These are phyloP conservation scores for Rhyacophila brunnea DNA, from an alignment of 1,140 invertebrate genomes.

Conservation along the genomic window DNA sequence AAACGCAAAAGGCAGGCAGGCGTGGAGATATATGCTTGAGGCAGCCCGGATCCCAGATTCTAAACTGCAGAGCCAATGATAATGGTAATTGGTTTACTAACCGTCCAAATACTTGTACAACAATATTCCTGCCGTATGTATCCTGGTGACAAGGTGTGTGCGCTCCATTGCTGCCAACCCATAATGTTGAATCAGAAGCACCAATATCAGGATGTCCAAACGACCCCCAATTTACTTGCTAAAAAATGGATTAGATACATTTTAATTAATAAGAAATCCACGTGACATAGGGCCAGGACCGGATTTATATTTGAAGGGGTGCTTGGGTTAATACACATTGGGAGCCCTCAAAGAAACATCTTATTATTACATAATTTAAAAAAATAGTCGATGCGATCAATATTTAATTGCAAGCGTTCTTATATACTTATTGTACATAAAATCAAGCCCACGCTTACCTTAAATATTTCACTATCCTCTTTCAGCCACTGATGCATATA, in stretches of 20 bases:
- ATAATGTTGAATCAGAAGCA: slow-evolving; percentile 76
- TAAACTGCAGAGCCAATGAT: too few relatives aligned
- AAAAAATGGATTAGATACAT: slow-evolving; percentile 30
- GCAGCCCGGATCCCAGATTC: too few relatives aligned
- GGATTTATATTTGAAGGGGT: too few relatives aligned
- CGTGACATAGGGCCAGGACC: too few relatives aligned
- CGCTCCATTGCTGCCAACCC: slow-evolving; percentile 85
- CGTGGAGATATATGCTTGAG: too few relatives aligned
- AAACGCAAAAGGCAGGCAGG: too few relatives aligned
- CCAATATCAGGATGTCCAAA: slow-evolving; percentile 74
- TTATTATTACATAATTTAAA: too few relatives aligned
- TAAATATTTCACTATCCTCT: slow-evolving; percentile 56
- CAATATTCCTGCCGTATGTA: slow-evolving; percentile 91
- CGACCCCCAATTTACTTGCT: slow-evolving; percentile 69
- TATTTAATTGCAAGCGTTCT: slow-evolving; percentile 25
- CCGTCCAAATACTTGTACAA: slow-evolving; percentile 86
- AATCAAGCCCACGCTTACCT: slow-evolving; percentile 12
- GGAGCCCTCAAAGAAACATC: too few relatives aligned
- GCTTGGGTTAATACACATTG: too few relatives aligned
- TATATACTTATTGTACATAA: background rate
- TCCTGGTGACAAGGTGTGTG: slow-evolving; percentile 94
- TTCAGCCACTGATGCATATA: slow-evolving; percentile 71
- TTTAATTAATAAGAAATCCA: too few relatives aligned
- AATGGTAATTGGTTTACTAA: slow-evolving; percentile 46
- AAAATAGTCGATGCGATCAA: too few relatives aligned